Evolutionary conservation across 2,797 vertebrate species (phyloP), one percentile per base, ranked within the genome.

Genomic region (Taenioides sp.): DNA sequence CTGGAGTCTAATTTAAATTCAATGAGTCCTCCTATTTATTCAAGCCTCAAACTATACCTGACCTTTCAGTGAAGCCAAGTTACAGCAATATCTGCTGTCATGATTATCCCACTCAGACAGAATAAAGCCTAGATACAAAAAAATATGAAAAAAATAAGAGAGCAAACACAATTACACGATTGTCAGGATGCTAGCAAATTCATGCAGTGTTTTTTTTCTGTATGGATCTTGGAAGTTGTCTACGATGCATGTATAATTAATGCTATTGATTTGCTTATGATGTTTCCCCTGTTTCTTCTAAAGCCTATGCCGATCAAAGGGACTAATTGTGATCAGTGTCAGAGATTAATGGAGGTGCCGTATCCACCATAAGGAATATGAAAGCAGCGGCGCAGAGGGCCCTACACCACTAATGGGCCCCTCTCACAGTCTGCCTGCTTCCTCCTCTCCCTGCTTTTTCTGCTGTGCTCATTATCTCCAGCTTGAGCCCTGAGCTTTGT

Each of bases 301-400:
- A 78, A 78, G 78, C 83, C 84, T 80, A 81, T 84, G 52, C 75
- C 88, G 86, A 92, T 93, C 90, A 91, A 72, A 90, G 73, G 61
- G 74, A 87, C 89, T 93, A 93, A 93, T 91, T 92, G 93, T 91
- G 89, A 92, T 92, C 87, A 80, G 90, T 91, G 90, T 93, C 87
- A 87, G 91, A 92, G 91, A 92, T 93, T 91, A 93, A 93, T 91
- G 88, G 82, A 92, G 89, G 90, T 88, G 83, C 70, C 70, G 47
- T 31, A 68, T 71, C 79, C 80, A 84, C 81, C 82, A 67, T 76
- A 28, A 77, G 87, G 86, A 90, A 84, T 79, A 76, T 85, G 84
- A 80, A 91, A 89, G 80, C 91, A 92, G 91, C 89, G 87, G 91
- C 82, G 87, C 77, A 78, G 83, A 80, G 86, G 75, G 73, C 72